Conservation (phyloP, 2,888 invertebrate genomes). For the Dasypolia templi region DNA sequence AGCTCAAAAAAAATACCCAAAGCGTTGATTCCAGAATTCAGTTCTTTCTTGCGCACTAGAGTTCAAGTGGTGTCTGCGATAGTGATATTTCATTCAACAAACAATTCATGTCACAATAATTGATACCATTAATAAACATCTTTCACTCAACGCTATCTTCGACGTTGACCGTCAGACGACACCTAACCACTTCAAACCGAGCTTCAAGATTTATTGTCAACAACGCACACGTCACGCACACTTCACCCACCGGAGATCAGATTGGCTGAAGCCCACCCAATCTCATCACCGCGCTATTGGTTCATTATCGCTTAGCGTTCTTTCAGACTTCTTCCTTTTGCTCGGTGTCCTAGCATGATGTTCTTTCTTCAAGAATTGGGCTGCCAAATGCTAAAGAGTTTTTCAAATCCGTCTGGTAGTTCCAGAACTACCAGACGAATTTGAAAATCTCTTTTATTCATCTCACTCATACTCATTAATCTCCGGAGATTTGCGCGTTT, state of each 20-base stretch:
- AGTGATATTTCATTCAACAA: constrained; percentile 1
- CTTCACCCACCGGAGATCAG: too few relatives aligned
- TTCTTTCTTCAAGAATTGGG: not conserved
- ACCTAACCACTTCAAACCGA: constrained; percentile 33
- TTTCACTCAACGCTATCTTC: constrained; percentile 33
- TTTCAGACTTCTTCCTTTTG: not conserved
- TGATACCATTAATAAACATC: constrained; percentile 1
- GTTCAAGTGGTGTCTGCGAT: not conserved
- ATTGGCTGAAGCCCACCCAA: too few relatives aligned
- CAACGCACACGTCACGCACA: too few relatives aligned
- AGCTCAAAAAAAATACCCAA: not conserved
- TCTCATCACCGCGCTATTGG: not conserved
- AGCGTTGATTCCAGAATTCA: not conserved
- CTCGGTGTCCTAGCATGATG: not conserved
- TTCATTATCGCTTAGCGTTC: not conserved
- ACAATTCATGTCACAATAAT: constrained; percentile 14
- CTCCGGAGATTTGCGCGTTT: not conserved
- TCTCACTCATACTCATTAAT: too few relatives aligned
- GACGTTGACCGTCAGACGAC: constrained; percentile 17
- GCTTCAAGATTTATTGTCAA: constrained; percentile 45
- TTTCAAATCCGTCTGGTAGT: not conserved
- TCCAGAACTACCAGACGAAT: too few relatives aligned
- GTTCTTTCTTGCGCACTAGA: not conserved
- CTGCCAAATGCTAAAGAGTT: not conserved
- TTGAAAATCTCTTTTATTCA: too few relatives aligned